Percentiles rank a stretch among this genome's conserved stretches.
Evolutionary conservation across 2,113 vertebrate genomes (phyloP).

Genomic region (Craseonycteris thonglongyai): DNA sequence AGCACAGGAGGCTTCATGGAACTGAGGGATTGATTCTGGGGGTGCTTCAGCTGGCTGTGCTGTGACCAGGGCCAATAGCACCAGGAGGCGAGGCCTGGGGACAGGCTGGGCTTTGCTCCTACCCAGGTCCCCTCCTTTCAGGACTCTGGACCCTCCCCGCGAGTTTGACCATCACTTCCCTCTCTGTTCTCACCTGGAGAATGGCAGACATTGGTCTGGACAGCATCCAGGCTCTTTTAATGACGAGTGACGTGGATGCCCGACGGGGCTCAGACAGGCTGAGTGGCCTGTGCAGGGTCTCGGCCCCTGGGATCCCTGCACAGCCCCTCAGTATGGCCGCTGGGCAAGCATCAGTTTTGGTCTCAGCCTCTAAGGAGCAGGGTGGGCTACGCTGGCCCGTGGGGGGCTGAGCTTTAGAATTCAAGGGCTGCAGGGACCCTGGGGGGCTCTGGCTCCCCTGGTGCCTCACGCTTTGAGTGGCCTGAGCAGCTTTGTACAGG

Average conservation of each 20-base stretch:
- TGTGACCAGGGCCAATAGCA: neutral
- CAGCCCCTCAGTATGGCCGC: neutral
- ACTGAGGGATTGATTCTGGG: neutral
- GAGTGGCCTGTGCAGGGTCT: neutral
- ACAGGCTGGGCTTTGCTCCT: neutral
- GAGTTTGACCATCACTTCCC: neutral
- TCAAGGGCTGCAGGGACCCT: neutral
- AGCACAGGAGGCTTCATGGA: neutral
- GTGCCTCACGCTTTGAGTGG: neutral
- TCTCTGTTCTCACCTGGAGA: neutral
- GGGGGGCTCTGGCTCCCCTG: neutral
- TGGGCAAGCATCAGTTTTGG: neutral
- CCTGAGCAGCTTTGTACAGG: neutral
- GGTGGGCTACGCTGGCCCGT: neutral
- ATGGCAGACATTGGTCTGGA: rapidly evolving
- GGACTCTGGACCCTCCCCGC: neutral
- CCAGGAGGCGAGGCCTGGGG: neutral
- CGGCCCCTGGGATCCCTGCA: neutral
- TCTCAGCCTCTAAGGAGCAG: neutral
- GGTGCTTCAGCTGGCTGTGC: neutral
- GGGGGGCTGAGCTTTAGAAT: neutral
- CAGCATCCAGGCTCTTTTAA: neutral
- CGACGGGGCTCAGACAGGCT: neutral
- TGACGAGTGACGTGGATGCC: neutral
- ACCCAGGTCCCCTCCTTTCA: neutral